Base-by-base conservation (phyloP, 2,888 invertebrate genomes). In the Melanchra persicariae region DNA sequence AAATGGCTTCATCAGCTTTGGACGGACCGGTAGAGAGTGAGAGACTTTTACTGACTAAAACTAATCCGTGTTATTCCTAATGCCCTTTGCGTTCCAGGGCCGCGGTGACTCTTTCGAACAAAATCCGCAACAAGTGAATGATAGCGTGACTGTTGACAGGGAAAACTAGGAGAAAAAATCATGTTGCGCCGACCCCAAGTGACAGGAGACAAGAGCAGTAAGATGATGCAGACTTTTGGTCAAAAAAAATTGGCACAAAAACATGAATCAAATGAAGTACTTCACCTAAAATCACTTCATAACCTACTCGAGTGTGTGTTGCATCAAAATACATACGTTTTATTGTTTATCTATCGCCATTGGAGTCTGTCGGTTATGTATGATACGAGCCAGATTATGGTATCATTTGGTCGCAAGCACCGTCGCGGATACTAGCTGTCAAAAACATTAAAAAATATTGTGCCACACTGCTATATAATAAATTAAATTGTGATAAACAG, bases 341-440 rank as follows among this genome's bases (percentile, higher is more conserved):
- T 37, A 30, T 45, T 52, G 63, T 63, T 77, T 79, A 79, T 79
- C 79, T 71, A 57, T 66, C 34, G 54, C n/a, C 26, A 26, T 34
- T 75, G 76, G 75, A 63, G 70, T 57, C 68, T 40, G 77, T 19
- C 59, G 70, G 37, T 51, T 17, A 19, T 60, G 81, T 17, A 19
- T 60, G 81, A 78, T 78, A 80, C 43, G 15, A 45, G 40, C 40
- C 30, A 34, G 57, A 68, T 61, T 60, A n/a, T 37, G 26, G 12
- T 77, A 77, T 81, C 77, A 79, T 60, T 79, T 57, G n/a, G 54
- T 57, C 60, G 59, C 77, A 60, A 45, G 43, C 77, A 12, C 7
- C 7, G 62, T 1, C 45, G 5, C 81, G 57, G 37, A 45, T 15
- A 60, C 55, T 37, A 62, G 43, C 65, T 63, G 51, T 59, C n/a